Base-by-base conservation (phyloP, 2,888 invertebrate species). In the Noctua janthe region DNA sequence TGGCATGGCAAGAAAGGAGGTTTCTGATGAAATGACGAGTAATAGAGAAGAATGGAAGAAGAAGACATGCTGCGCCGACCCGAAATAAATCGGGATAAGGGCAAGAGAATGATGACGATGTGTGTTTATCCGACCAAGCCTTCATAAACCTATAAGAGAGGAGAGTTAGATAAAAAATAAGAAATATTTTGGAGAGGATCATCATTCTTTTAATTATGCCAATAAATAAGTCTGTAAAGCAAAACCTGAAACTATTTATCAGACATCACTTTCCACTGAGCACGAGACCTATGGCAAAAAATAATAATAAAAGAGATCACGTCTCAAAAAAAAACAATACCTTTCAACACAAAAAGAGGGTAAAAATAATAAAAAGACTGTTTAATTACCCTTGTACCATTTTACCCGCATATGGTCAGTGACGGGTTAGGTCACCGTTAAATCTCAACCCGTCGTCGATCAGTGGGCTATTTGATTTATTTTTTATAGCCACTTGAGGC, bases 401-500 rank as follows among this genome's bases (percentile, higher is more conserved):
- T 89, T 88, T 87, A 88, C 95, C 95, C 95, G 95, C 95, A 95
- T 95, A 84, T 86, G 91, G 91, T 91, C 91, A 91, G 86, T 79
- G 67, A 85, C 91, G 91, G 91, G 91, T 89, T 89, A 81, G 59
- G 56, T 62, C 71, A 64, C 70, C 90, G 91, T 91, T 94, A 93
- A 93, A 95, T 95, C 92, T 93, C 92, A 91, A 89, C 85, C 80
- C 81, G 82, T 81, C 91, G 91, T 90, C 89, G 91, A 89, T 89
- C 90, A 85, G 87, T 89, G 91, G 88, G 85, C 89, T 91, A 83
- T 90, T 91, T 93, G 95, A 96, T 96, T 95, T 95, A 94, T 95
- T 95, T 94, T 95, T 95, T 95, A 95, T 93, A 91, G 85, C 91
- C 92, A 91, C 90, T 93, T 92, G 90, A 92, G 91, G 29, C 29